Evolutionary conservation across 2,888 invertebrate genomes (phyloP).

Genomic region (Tinea pellionella): DNA sequence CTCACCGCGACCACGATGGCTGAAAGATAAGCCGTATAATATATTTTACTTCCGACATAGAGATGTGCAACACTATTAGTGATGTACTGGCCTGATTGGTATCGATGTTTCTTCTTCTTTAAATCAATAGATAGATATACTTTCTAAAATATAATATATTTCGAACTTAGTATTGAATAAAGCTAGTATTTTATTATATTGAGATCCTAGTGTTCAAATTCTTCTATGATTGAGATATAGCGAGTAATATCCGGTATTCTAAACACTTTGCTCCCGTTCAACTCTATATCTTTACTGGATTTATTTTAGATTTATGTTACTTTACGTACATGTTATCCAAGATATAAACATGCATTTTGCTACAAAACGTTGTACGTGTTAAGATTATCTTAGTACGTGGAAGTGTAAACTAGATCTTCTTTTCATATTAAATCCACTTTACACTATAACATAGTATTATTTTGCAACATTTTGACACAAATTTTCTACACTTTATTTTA

Average conservation of each 20-base stretch:
- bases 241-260: constrained; percentile 12
- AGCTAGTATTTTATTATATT: constrained; percentile 7
- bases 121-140: too few species aligned
- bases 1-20: too few species aligned
- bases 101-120: too few species aligned
- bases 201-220: too few species aligned
- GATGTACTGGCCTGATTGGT: too few species aligned
- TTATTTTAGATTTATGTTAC: constrained; percentile 9
- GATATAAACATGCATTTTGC: neutral
- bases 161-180: neutral
- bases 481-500: too few species aligned
- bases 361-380: neutral
- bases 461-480: neutral
- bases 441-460: neutral
- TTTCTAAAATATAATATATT: neutral
- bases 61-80: too few species aligned
- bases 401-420: neutral
- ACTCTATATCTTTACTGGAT: neutral
- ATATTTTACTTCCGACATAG: too few species aligned
- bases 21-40: too few species aligned
- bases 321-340: neutral
- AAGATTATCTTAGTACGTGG: neutral
- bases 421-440: neutral
- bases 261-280: constrained; percentile 10
- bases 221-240: neutral